Percentiles rank a stretch among this genome's conserved stretches.
phyloP scores from a whole-genome alignment of 2,888 invertebrate species.

The Eubasilissa splendida region DNA sequence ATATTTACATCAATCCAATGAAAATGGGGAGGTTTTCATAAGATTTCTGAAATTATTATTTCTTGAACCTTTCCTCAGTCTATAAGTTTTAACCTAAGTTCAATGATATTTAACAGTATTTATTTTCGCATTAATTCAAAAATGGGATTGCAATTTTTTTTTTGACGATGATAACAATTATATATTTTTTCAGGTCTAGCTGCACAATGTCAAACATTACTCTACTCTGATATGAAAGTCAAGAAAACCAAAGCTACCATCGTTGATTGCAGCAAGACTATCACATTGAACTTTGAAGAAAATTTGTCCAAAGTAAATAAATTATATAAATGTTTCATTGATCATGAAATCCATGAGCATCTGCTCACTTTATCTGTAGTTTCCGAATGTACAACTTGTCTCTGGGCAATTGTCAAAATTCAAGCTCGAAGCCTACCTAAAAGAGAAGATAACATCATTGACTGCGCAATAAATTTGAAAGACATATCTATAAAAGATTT shows the following conservation, averaged over 20 bases:
- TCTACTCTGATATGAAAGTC: neutral
- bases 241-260: neutral
- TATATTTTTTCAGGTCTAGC: constrained; percentile 20
- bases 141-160: too few relatives aligned
- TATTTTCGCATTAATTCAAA: too few relatives aligned
- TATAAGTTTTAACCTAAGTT: too few relatives aligned
- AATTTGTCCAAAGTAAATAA: neutral
- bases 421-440: constrained; percentile 13
- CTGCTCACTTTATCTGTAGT: neutral
- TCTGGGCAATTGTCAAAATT: constrained; percentile 19
- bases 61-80: too few relatives aligned
- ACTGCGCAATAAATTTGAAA: neutral
- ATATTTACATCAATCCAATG: too few relatives aligned
- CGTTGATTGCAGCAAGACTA: neutral
- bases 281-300: neutral
- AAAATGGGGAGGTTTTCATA: too few relatives aligned
- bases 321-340: constrained; percentile 14
- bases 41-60: too few relatives aligned
- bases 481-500: neutral
- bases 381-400: neutral
- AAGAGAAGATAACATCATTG: neutral
- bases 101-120: too few relatives aligned
- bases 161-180: neutral
- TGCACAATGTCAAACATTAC: neutral
- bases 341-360: neutral